phyloP scores from a whole-genome alignment of 2,797 vertebrate genomes.

The Zalophus californianus region DNA sequence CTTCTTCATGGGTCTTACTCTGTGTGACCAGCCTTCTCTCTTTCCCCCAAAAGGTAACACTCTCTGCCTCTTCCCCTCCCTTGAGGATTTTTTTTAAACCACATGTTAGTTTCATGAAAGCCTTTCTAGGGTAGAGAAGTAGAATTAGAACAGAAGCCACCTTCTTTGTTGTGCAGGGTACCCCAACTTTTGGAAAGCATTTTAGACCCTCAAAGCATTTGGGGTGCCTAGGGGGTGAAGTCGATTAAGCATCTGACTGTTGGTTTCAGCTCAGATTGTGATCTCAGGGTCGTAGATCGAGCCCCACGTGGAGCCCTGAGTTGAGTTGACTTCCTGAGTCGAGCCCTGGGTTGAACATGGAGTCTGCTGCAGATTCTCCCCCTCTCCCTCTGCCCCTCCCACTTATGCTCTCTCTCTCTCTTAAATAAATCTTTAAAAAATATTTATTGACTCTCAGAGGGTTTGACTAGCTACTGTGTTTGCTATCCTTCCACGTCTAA shows the following conservation, averaged over 20 bases:
- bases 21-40: background rate
- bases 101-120: background rate
- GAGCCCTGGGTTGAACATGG: background rate
- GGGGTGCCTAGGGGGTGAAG: rapidly evolving
- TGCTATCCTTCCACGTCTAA: background rate
- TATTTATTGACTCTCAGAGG: background rate
- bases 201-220: background rate
- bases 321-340: too few relatives aligned
- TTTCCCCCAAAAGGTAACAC: background rate
- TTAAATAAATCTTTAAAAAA: background rate
- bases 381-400: background rate
- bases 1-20: background rate
- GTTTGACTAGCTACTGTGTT: background rate
- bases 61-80: background rate
- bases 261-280: background rate
- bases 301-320: background rate
- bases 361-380: background rate
- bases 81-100: background rate
- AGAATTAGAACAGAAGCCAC: background rate
- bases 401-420: background rate
- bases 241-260: background rate
- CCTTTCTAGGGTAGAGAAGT: background rate
- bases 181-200: background rate
- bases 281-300: background rate
- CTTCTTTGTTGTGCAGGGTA: background rate